phyloP scores from a whole-genome alignment of 2,113 vertebrate genomes.

The Cyprinus carpio region DNA sequence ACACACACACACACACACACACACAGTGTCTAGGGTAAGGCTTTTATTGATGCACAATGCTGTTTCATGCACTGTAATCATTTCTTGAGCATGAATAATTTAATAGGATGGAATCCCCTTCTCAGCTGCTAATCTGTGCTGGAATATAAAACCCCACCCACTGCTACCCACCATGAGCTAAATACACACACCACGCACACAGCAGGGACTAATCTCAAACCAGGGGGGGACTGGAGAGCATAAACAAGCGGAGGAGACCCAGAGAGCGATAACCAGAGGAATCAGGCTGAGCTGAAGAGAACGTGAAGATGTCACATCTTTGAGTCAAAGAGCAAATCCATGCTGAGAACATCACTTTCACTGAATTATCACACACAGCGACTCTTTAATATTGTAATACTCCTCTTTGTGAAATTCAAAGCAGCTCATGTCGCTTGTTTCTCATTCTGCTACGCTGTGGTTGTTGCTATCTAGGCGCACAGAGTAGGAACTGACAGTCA shows the following conservation, averaged over 20 bases:
- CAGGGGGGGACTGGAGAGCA: neutral
- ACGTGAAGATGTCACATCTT: neutral
- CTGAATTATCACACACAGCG: neutral
- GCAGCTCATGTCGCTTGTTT: neutral
- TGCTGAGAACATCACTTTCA: constrained; percentile 27
- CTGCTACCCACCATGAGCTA: constrained; percentile 31
- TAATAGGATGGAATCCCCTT: constrained; percentile 54
- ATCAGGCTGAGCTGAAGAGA: constrained; percentile 1
- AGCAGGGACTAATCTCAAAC: constrained; percentile 26
- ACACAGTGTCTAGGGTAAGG: constrained; percentile 17
- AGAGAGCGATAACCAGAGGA: constrained; percentile 3
- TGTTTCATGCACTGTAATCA: constrained; percentile 56
- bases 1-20: constrained; percentile 57
- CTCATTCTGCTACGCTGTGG: neutral
- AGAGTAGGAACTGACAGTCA: neutral
- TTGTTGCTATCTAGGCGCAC: neutral
- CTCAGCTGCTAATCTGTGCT: constrained; percentile 47
- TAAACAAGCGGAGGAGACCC: neutral
- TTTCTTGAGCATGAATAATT: constrained; percentile 65
- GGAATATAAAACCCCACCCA: constrained; percentile 50
- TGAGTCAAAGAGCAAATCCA: constrained; percentile 22
- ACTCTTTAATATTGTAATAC: constrained; percentile 13
- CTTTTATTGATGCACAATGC: constrained; percentile 48
- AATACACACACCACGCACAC: constrained; percentile 6
- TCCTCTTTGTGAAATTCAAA: neutral